phyloP scores from a whole-genome alignment of 1,140 invertebrate genomes.

The Trissolcus basalis region DNA sequence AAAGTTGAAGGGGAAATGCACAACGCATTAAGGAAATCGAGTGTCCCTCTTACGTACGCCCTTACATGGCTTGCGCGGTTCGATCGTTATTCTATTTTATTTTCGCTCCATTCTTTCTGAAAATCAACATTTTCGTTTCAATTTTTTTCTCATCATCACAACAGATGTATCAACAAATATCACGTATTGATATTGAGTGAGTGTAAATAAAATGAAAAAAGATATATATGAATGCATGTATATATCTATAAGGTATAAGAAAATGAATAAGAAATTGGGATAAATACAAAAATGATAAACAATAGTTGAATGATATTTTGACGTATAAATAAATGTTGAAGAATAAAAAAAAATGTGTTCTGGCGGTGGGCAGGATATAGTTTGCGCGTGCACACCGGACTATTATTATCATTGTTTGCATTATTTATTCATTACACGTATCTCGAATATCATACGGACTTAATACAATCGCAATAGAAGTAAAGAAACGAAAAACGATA shows the following conservation, averaged over 20 bases:
- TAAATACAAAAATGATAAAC: too few species aligned
- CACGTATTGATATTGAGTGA: too few species aligned
- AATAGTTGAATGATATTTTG: too few species aligned
- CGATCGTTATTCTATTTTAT: constrained; percentile 47
- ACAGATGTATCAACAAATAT: too few species aligned
- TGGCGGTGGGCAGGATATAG: constrained; percentile 42
- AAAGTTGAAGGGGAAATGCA: constrained; percentile 58
- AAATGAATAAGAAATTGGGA: too few species aligned
- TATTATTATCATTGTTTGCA: constrained; percentile 38
- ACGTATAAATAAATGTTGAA: too few species aligned
- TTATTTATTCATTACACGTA: constrained; percentile 39
- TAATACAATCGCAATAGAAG: constrained; percentile 13
- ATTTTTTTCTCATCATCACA: not conserved
- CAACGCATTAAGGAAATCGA: constrained; percentile 58
- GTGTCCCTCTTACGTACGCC: constrained; percentile 52
- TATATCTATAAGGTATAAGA: too few species aligned
- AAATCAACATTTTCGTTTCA: not conserved
- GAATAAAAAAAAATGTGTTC: not conserved
- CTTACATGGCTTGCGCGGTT: constrained; percentile 47
- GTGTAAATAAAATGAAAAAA: too few species aligned
- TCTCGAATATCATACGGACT: constrained; percentile 40
- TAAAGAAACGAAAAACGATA: constrained; percentile 22
- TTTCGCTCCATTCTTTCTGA: constrained; percentile 20
- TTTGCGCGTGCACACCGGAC: constrained; percentile 31
- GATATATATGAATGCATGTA: too few species aligned